Base-by-base conservation (phyloP, 2,888 invertebrate species). In the Orthosia gracilis region DNA sequence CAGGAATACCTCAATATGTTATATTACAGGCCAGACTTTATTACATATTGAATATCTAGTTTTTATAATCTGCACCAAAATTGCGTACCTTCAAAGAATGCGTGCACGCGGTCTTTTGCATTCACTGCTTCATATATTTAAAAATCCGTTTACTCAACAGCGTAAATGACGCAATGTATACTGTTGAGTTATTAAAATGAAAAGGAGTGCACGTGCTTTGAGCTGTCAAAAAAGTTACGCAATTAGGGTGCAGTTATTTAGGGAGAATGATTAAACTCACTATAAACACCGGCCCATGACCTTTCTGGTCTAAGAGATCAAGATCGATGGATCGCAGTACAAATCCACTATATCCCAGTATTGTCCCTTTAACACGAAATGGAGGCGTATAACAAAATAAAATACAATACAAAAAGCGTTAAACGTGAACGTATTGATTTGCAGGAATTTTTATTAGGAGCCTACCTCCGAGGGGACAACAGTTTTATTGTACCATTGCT, bases 361-460 rank as follows among this genome's bases (percentile, higher is more conserved):
- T 95, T 94, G 96, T 95, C 95, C 95, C 95, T 95, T 94, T 95
- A 95, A 94, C 94, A 94, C 95, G 93, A 94, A 89, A 89, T 92
- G 90, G 91, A 93, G 92, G 94, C 96, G 93, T 93, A 94, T 93
- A 95, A 94, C 94, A 95, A 93, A 95, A 95, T 95, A 96, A 95
- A 95, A 96, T 95, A 95, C 95, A 94, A 95, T 94, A 94, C 93
- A 94, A 95, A 95, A 95, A 94, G 94, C 94, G 95, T 94, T 95
- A 95, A 96, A 94, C 93, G 86, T 94, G 94, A 95, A 95, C 94
- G 94, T 96, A 96, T 96, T 96, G 96, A 96, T 96, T 96, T 95
- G 94, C 91, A 91, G 96, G 96, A 96, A 96, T 96, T 96, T 96
- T 96, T 96, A 96, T 96, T 96, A 96, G 96, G 93, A 94, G 77